These are phyloP conservation scores for Diglossa cyanea DNA, from an alignment of 2,797 vertebrate species.

Conservation along the genomic window DNA sequence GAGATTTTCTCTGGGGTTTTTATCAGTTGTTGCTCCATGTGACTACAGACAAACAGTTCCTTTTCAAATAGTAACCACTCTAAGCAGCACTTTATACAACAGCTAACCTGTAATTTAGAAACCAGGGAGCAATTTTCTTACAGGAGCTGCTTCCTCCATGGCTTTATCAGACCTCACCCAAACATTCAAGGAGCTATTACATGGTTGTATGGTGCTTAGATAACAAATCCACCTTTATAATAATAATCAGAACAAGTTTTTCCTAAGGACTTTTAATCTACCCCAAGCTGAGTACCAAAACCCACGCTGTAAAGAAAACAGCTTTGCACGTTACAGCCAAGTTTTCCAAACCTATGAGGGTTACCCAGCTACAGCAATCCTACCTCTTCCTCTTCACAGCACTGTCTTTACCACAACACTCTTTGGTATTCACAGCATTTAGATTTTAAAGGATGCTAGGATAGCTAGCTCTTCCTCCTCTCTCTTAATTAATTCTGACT, in stretches of 20 bases:
- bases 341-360: neutral
- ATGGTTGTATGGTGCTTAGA: neutral
- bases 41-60: neutral
- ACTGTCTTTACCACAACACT: neutral
- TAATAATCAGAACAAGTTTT: neutral
- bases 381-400: neutral
- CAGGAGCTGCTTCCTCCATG: neutral
- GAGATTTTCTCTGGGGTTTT: neutral
- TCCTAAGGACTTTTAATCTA: neutral
- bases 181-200: neutral
- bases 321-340: neutral
- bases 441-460: neutral
- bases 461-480: neutral
- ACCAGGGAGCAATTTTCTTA: neutral
- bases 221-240: neutral
- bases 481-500: slow-evolving; percentile 40
- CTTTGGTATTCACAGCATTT: neutral
- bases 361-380: neutral
- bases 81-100: neutral
- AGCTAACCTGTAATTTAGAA: neutral
- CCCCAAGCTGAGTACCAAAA: neutral
- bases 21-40: neutral
- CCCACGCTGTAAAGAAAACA: neutral
- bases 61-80: neutral
- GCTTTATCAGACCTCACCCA: neutral